Conservation (phyloP, 2,888 invertebrate species). For the Metallyticus violacea region DNA sequence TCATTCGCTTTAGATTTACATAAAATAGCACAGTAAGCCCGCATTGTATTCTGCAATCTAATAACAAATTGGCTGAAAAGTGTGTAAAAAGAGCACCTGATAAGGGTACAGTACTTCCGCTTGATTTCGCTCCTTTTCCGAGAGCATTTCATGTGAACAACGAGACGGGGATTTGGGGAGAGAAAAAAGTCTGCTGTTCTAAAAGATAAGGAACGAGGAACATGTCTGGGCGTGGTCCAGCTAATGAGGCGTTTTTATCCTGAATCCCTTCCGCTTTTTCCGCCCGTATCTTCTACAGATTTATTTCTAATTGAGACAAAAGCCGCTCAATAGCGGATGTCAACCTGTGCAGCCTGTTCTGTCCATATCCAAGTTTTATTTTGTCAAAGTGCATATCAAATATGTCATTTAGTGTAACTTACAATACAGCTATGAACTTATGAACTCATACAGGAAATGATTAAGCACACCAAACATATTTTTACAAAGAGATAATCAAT, state of each 20-base stretch:
- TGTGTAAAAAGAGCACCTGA: neutral
- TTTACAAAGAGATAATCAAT: too few relatives aligned
- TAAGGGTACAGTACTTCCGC: neutral
- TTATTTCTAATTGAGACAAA: neutral
- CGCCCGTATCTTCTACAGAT: neutral
- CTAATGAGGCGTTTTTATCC: neutral
- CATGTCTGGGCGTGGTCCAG: neutral
- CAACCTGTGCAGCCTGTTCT: fast-evolving
- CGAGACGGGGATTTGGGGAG: neutral
- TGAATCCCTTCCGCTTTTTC: neutral
- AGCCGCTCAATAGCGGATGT: neutral
- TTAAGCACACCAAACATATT: too few relatives aligned
- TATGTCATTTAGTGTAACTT: too few relatives aligned
- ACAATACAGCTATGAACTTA: too few relatives aligned
- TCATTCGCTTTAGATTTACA: too few relatives aligned
- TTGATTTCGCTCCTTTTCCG: neutral
- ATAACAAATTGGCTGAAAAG: neutral
- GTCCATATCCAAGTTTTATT: too few relatives aligned
- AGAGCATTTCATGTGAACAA: neutral
- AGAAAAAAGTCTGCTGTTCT: neutral
- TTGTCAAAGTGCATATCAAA: too few relatives aligned
- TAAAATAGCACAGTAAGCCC: too few relatives aligned
- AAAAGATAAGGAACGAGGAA: neutral
- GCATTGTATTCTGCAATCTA: neutral
- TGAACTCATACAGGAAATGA: too few relatives aligned